Evolutionary conservation across 2,888 invertebrate species (phyloP).

Genomic region (Iselma pallidipennis): DNA sequence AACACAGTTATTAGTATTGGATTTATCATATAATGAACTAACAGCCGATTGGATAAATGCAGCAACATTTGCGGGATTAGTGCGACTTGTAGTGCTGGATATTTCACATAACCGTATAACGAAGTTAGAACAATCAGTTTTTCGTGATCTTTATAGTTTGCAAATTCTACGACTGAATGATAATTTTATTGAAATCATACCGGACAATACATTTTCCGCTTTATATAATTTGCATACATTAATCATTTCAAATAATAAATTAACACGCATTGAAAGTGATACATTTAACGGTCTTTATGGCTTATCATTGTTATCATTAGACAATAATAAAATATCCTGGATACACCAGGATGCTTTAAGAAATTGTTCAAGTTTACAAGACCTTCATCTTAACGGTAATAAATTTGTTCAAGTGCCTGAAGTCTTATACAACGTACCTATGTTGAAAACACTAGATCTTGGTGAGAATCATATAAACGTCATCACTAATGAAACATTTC

Average conservation of each 20-base stretch:
- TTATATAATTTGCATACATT: slow-evolving; percentile 79
- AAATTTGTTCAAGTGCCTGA: slow-evolving; percentile 75
- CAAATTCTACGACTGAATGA: slow-evolving; percentile 81
- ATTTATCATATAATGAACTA: slow-evolving; percentile 78
- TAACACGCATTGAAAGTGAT: slow-evolving; percentile 74
- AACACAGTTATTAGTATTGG: slow-evolving; percentile 73
- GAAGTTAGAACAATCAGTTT: slow-evolving; percentile 75
- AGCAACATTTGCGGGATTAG: slow-evolving; percentile 76
- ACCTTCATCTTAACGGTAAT: slow-evolving; percentile 82
- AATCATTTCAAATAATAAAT: slow-evolving; percentile 78
- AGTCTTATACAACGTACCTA: slow-evolving; percentile 73
- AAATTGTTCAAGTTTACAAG: slow-evolving; percentile 79
- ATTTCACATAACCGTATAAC: slow-evolving; percentile 76
- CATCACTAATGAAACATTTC: slow-evolving; percentile 79
- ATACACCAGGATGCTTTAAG: slow-evolving; percentile 75
- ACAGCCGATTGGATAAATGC: slow-evolving; percentile 83
- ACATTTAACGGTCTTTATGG: slow-evolving; percentile 78
- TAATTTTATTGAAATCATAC: slow-evolving; percentile 75
- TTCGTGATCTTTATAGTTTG: slow-evolving; percentile 76
- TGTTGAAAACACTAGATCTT: slow-evolving; percentile 79
- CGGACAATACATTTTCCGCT: slow-evolving; percentile 78
- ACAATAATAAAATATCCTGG: slow-evolving; percentile 76
- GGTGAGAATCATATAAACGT: slow-evolving; percentile 83
- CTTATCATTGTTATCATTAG: slow-evolving; percentile 75
- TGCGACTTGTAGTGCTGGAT: slow-evolving; percentile 76